Conservation (phyloP, 2,113 vertebrate species). For the Tylochromis polylepis region DNA sequence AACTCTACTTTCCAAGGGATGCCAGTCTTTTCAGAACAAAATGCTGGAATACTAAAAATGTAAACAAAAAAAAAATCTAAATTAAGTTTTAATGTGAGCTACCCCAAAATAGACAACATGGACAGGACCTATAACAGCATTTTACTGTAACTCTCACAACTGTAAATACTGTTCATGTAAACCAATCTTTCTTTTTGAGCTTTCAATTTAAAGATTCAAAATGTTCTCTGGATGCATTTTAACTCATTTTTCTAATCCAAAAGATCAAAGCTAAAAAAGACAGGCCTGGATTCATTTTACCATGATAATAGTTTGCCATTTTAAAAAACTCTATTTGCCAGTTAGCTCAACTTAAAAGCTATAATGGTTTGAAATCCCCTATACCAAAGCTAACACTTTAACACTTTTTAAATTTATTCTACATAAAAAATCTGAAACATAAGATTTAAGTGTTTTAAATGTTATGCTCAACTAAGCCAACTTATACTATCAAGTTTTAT, state of each 20-base stretch:
- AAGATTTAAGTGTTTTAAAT: no score
- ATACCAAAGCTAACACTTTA: no score
- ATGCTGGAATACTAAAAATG: neutral
- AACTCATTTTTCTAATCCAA: neutral
- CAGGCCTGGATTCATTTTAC: neutral
- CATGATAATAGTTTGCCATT: neutral
- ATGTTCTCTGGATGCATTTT: neutral
- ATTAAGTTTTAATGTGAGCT: neutral
- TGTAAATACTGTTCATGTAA: neutral
- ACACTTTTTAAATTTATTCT: no score
- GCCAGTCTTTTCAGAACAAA: neutral
- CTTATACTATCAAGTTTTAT: neutral
- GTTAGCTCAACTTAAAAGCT: no score
- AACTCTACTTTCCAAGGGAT: neutral
- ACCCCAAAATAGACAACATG: neutral
- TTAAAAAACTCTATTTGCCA: neutral
- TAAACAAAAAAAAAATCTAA: fast-evolving
- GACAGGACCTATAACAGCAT: neutral
- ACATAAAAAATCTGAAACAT: no score
- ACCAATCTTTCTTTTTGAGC: neutral
- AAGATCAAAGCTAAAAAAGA: neutral
- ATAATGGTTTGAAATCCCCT: no score
- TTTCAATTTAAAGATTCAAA: neutral
- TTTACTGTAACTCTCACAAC: neutral
- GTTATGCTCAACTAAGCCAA: no score